These are phyloP conservation scores for Brachionus manjavacas DNA, from an alignment of 1,140 invertebrate genomes.

Conservation along the genomic window DNA sequence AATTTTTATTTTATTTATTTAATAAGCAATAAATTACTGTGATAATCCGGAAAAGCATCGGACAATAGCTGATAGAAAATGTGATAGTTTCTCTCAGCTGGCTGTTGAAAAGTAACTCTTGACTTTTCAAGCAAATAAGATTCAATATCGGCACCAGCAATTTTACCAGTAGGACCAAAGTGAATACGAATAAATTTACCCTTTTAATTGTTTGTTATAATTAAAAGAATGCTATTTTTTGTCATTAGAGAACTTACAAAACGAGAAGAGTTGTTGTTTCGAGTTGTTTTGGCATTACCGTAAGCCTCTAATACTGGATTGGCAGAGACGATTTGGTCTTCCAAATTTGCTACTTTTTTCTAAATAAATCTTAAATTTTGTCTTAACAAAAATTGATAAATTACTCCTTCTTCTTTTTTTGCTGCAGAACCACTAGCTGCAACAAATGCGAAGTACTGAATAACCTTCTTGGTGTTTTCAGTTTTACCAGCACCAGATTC, in stretches of 20 bases:
- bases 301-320: constrained; percentile 63
- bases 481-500: constrained; percentile 67
- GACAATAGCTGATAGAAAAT: constrained; percentile 99
- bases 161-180: constrained; percentile 95
- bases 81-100: constrained; percentile 95
- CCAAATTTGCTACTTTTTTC: constrained; percentile 51
- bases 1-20: not conserved
- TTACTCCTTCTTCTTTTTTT: constrained; percentile 46
- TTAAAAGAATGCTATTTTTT: not conserved
- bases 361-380: not conserved
- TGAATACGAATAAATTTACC: constrained; percentile 99
- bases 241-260: constrained; percentile 56
- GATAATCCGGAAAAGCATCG: constrained; percentile 64
- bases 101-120: constrained; percentile 98
- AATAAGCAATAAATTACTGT: constrained; percentile 46
- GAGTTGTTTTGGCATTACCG: constrained; percentile 64
- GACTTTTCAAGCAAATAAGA: constrained; percentile 99
- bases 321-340: constrained; percentile 65
- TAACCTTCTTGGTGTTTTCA: constrained; percentile 68
- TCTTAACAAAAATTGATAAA: constrained; percentile 42
- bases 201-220: constrained; percentile 46
- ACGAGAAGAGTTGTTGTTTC: constrained; percentile 65
- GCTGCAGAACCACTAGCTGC: constrained; percentile 59
- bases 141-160: constrained; percentile 99
- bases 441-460: constrained; percentile 65